Evolutionary conservation across 2,888 invertebrate genomes (phyloP).

Genomic region (Melanotus villosus): DNA sequence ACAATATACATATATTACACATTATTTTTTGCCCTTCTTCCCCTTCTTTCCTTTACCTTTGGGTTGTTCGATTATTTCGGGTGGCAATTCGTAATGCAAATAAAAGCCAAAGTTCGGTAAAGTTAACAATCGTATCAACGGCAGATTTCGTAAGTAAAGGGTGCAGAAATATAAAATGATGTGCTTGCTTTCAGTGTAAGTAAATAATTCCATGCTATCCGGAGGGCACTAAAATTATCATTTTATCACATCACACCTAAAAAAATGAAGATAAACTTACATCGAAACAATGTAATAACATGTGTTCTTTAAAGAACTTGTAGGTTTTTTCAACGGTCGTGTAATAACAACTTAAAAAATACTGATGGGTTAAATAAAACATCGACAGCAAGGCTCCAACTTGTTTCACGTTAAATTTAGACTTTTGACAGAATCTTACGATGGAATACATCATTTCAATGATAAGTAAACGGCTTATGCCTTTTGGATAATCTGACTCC

Average conservation of each 20-base stretch:
- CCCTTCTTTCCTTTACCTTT: slow-evolving; percentile 37
- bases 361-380: slow-evolving; percentile 63
- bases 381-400: slow-evolving; percentile 62
- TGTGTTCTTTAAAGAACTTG: slow-evolving; percentile 62
- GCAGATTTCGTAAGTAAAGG: slow-evolving; percentile 64
- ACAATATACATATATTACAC: too few relatives aligned
- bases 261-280: slow-evolving; percentile 49
- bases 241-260: slow-evolving; percentile 23
- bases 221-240: slow-evolving; percentile 61
- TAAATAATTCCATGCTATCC: slow-evolving; percentile 60
- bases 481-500: slow-evolving; percentile 56
- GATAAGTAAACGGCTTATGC: slow-evolving; percentile 57
- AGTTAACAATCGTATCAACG: slow-evolving; percentile 62
- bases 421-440: slow-evolving; percentile 59
- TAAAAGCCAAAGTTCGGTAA: slow-evolving; percentile 64
- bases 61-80: slow-evolving; percentile 47
- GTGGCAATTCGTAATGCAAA: slow-evolving; percentile 58
- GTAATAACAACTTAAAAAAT: slow-evolving; percentile 59
- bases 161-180: slow-evolving; percentile 62
- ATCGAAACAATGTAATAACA: slow-evolving; percentile 61
- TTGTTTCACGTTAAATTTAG: slow-evolving; percentile 58
- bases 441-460: slow-evolving; percentile 62
- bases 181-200: slow-evolving; percentile 58
- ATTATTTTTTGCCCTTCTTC: too few relatives aligned
- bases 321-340: slow-evolving; percentile 63